Conservation (phyloP, 2,888 invertebrate genomes). For the Subacronicta megacephala region DNA sequence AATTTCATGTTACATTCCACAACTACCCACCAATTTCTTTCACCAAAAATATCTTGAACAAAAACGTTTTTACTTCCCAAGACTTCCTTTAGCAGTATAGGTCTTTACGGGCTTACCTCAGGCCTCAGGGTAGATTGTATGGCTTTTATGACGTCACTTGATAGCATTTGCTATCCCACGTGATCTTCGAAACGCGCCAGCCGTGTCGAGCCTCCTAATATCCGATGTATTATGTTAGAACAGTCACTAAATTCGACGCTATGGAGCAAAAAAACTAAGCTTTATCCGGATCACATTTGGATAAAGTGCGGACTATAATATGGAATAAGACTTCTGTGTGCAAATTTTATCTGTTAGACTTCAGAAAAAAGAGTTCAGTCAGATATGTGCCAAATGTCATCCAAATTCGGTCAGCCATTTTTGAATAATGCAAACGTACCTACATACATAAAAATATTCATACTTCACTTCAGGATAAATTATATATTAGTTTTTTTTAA, state of each 20-base stretch:
- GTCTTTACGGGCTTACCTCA: slow-evolving; percentile 49
- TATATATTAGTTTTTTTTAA: too few species aligned
- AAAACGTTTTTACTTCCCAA: slow-evolving; percentile 22
- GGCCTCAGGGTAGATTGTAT: slow-evolving; percentile 51
- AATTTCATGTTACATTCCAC: slow-evolving; percentile 15
- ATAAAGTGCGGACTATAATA: too few species aligned
- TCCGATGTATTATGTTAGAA: slow-evolving; percentile 43
- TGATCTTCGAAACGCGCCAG: slow-evolving; percentile 41
- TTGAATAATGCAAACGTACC: too few species aligned
- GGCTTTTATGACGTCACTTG: slow-evolving; percentile 41
- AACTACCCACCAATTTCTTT: slow-evolving; percentile 28
- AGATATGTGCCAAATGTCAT: too few species aligned
- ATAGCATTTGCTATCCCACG: slow-evolving; percentile 46
- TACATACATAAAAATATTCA: too few species aligned
- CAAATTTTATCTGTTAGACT: too few species aligned
- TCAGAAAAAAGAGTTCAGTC: too few species aligned
- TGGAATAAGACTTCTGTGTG: too few species aligned
- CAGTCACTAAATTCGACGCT: slow-evolving; percentile 2
- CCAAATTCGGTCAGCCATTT: too few species aligned
- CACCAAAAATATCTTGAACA: slow-evolving; percentile 18
- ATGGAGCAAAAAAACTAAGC: slow-evolving; percentile 3
- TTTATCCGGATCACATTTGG: not conserved
- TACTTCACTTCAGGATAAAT: too few species aligned
- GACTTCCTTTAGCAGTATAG: slow-evolving; percentile 48
- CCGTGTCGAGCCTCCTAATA: slow-evolving; percentile 47